phyloP scores from a whole-genome alignment of 2,113 vertebrate genomes.

The Crotalus viridis region DNA sequence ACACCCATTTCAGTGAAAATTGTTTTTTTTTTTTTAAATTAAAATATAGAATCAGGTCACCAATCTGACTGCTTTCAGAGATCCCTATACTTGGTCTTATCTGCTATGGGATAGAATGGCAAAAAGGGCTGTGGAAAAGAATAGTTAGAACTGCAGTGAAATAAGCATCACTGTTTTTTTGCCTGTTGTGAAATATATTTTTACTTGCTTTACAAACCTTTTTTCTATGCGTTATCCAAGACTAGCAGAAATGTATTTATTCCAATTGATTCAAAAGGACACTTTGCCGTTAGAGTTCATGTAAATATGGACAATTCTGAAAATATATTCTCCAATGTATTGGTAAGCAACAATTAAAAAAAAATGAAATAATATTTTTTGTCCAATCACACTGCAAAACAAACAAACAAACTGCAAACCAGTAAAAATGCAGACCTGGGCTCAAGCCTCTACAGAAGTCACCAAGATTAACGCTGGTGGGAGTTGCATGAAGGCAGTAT shows the following conservation, averaged over 20 bases:
- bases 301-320: background rate
- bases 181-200: background rate
- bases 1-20: background rate
- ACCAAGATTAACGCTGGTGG: background rate
- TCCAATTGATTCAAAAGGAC: background rate
- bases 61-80: background rate
- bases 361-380: background rate
- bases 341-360: background rate
- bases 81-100: background rate
- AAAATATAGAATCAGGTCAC: background rate
- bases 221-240: background rate
- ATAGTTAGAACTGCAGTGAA: background rate
- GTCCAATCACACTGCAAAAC: background rate
- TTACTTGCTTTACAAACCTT: background rate
- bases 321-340: background rate
- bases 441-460: background rate
- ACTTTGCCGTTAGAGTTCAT: background rate
- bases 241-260: background rate
- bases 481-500: background rate
- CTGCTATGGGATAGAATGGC: background rate
- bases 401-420: background rate
- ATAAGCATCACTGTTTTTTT: background rate
- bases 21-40: background rate
- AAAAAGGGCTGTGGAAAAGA: background rate
- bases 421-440: background rate